Evolutionary conservation across 2,888 invertebrate genomes (phyloP).

Genomic region (Caenorhabditis sp.): DNA sequence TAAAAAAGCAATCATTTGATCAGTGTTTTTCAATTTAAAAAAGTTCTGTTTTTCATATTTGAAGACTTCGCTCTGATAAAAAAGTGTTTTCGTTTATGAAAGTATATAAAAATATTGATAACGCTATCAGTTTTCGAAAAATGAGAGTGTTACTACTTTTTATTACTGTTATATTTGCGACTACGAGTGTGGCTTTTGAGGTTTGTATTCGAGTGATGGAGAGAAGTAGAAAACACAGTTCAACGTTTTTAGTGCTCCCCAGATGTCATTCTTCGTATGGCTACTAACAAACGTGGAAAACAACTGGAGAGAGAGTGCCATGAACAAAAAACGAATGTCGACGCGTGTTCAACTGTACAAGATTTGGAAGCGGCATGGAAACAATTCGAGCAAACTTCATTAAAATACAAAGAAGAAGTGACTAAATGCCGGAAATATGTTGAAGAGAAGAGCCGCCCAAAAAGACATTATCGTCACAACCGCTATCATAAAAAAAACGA

Average conservation of each 20-base stretch:
- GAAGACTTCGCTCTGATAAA: not conserved
- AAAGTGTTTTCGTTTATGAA: not conserved
- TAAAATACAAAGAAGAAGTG: slow-evolving; percentile 45
- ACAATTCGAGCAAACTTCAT: slow-evolving; percentile 43
- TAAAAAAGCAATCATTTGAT: not conserved
- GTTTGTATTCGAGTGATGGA: not conserved
- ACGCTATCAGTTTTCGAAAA: not conserved
- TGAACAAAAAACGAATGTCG: slow-evolving; percentile 24
- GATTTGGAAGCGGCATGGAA: slow-evolving; percentile 51
- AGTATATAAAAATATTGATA: not conserved
- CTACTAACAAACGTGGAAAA: slow-evolving; percentile 51
- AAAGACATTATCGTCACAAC: slow-evolving; percentile 9
- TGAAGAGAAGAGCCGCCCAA: slow-evolving; percentile 31
- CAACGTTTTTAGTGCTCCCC: slow-evolving; percentile 30
- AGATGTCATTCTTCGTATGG: slow-evolving; percentile 55
- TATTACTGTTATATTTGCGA: not conserved
- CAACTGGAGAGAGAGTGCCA: slow-evolving; percentile 53
- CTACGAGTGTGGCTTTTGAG: not conserved
- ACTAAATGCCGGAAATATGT: slow-evolving; percentile 33
- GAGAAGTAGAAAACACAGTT: too few relatives aligned
- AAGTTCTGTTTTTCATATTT: not conserved
- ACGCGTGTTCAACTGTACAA: slow-evolving; percentile 37
- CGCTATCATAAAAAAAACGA: slow-evolving; percentile 25
- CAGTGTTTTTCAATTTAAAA: not conserved
- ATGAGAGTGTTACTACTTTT: not conserved